phyloP scores from a whole-genome alignment of 23 tunicate species.

The Clavelina lepadiformis region DNA sequence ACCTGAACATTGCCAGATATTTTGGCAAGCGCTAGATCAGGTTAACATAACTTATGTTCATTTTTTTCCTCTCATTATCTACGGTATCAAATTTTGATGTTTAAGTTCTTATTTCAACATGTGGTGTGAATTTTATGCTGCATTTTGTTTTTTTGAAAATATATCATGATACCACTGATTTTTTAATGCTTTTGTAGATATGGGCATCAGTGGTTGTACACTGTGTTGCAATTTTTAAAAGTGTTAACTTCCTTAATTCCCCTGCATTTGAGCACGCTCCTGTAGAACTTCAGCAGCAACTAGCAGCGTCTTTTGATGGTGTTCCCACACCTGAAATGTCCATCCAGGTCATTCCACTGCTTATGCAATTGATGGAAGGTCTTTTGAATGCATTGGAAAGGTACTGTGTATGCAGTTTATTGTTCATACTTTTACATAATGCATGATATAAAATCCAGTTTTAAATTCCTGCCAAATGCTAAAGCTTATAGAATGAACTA shows the following conservation, averaged over 20 bases:
- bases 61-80: too few relatives aligned
- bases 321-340: conserved; percentile 18
- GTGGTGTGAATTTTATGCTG: background rate
- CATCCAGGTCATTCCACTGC: conserved; percentile 13
- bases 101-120: background rate
- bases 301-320: background rate
- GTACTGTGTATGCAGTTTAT: too few relatives aligned
- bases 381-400: conserved; percentile 22
- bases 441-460: too few relatives aligned
- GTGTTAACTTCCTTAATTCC: conserved; percentile 6
- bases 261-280: conserved; percentile 5
- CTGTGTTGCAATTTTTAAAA: conserved; percentile 22
- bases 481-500: too few relatives aligned
- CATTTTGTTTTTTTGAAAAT: background rate
- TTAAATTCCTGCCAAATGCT: too few relatives aligned
- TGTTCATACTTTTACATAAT: too few relatives aligned
- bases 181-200: conserved; percentile 10
- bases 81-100: background rate
- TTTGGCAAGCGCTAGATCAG: conserved; percentile 11
- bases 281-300: background rate
- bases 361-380: conserved; percentile 18
- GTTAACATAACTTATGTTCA: background rate
- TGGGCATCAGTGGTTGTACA: conserved; percentile 33
- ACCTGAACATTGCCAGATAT: background rate
- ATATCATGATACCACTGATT: background rate